Evolutionary conservation across 2,113 vertebrate species (phyloP), one percentile per base, ranked within the genome.

Genomic region (Callaeas wilsoni): DNA sequence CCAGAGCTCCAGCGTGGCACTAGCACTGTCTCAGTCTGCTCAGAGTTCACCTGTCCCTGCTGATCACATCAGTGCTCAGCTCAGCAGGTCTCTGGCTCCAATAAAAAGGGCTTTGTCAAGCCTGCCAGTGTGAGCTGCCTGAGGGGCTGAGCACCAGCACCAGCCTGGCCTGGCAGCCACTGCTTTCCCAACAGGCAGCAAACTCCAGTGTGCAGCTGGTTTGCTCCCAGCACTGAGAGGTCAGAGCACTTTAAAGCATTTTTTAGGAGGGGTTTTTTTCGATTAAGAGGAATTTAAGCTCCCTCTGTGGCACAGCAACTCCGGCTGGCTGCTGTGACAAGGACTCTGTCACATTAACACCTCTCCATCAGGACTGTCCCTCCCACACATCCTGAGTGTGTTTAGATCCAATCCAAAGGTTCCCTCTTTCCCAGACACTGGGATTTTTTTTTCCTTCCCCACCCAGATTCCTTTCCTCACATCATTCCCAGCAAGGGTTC

Each of bases 1-100:
- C 57, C 6, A 8, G 81, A 96, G 95, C 94, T 98, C 98, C 98
- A 98, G 87, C 96, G 86, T 97, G 97, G 98, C 97, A 97, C 78
- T 88, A 69, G 81, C 71, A 32, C 78, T 44, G 95, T 9, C 91
- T 67, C 77, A 2, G 91, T 89, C 89, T 94, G 96, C 95, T 96
- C 98, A 98, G 97, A 97, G 98, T 94, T 96, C 97, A 97, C 93
- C 94, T 93, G 89, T 75, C 96, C 88, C 69, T 86, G 93, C 95
- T 93, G 95, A 97, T 95, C 82, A 93, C 87, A 90, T 78, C 73
- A 89, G 79, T 64, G 87, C 92, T 90, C 89, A 86, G 90, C 96
- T 97, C 96, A 93, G 96, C 95, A 96, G 94, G 89, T 87, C 80
- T 60, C 89, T 93, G 95, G 87, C 89, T 26, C 53, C 93, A 73